These are phyloP conservation scores for Rhynchophorus ferrugineus DNA, from an alignment of 1,140 invertebrate species.

Conservation along the genomic window DNA sequence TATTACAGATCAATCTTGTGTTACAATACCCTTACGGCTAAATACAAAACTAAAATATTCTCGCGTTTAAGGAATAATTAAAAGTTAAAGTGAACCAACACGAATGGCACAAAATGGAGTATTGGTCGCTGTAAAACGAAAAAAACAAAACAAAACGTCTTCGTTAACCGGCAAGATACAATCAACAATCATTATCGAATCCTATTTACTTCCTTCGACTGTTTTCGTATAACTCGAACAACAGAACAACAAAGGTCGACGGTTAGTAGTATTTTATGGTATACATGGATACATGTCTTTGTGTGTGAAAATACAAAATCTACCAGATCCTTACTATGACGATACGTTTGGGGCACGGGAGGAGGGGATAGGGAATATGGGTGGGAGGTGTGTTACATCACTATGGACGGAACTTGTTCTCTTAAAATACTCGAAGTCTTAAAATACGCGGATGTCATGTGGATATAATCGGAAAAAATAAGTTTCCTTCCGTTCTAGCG, in stretches of 20 bases:
- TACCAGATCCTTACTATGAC: no score
- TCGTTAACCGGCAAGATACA: neutral
- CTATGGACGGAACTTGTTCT: slow-evolving; percentile 2
- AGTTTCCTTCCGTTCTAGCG: neutral
- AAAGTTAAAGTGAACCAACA: slow-evolving; percentile 1
- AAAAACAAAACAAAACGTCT: neutral
- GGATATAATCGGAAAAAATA: neutral
- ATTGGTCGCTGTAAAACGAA: neutral
- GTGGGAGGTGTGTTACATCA: neutral
- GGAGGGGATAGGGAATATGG: no score
- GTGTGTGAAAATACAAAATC: slow-evolving; percentile 1
- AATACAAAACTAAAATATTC: neutral
- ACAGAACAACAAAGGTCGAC: no score
- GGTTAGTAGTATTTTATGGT: no score
- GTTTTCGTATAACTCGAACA: no score
- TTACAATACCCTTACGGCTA: neutral
- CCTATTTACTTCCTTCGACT: no score
- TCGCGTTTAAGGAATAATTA: neutral
- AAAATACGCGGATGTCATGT: slow-evolving; percentile 5
- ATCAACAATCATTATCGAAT: neutral
- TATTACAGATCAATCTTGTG: neutral
- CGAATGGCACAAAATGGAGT: slow-evolving; percentile 1
- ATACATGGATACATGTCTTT: neutral
- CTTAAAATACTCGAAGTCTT: no score
- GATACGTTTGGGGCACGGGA: no score